These are phyloP conservation scores for Trichomycterus rosablanca DNA, from an alignment of 2,113 vertebrate genomes.

Conservation along the genomic window DNA sequence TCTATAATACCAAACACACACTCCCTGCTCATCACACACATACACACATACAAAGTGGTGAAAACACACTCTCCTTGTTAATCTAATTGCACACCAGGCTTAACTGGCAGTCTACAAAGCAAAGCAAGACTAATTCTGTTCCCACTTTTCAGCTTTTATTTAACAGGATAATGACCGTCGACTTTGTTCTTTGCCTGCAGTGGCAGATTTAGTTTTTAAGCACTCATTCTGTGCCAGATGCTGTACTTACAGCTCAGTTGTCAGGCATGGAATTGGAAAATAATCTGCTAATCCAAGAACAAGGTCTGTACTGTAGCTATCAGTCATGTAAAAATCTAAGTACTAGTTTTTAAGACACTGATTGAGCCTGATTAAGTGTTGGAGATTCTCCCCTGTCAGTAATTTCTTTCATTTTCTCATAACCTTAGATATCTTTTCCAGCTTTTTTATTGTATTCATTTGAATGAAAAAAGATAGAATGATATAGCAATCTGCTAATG, in stretches of 20 bases:
- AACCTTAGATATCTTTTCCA: background rate
- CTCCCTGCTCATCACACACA: slow-evolving; percentile 19
- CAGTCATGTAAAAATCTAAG: background rate
- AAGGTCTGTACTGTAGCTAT: background rate
- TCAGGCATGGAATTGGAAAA: background rate
- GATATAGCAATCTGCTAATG: too few relatives aligned
- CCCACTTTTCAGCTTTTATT: slow-evolving; percentile 54
- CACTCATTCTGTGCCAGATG: slow-evolving; percentile 11
- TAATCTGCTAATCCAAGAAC: slow-evolving; percentile 9
- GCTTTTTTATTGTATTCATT: background rate
- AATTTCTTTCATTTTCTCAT: too few relatives aligned
- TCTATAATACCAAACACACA: slow-evolving; percentile 20
- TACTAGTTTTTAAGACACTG: slow-evolving; percentile 4
- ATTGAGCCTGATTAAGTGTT: slow-evolving; percentile 8
- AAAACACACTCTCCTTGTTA: slow-evolving; percentile 46
- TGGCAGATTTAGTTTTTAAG: slow-evolving; percentile 9
- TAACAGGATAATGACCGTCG: slow-evolving; percentile 39
- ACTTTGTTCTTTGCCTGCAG: slow-evolving; percentile 14
- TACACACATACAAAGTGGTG: slow-evolving; percentile 33
- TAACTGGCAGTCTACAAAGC: slow-evolving; percentile 49
- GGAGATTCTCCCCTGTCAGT: background rate
- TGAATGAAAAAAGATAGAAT: too few relatives aligned
- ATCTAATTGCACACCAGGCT: slow-evolving; percentile 51
- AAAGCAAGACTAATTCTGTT: slow-evolving; percentile 46
- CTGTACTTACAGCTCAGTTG: background rate